Evolutionary conservation across 2,797 vertebrate genomes (phyloP).

Genomic region (Mus caroli): DNA sequence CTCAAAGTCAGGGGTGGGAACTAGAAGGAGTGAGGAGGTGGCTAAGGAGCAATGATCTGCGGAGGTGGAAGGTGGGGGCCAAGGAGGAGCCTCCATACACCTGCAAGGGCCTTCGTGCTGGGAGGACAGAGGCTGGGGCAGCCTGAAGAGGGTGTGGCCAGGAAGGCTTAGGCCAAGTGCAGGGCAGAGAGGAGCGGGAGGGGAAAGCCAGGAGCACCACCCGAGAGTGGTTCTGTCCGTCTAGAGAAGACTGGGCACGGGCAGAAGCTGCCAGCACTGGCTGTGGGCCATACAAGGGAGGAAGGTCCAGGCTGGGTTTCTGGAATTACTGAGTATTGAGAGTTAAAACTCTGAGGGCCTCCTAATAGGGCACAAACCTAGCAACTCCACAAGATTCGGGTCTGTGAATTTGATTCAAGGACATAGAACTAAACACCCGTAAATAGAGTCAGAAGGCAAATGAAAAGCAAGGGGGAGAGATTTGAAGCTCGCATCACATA

Average conservation of each 20-base stretch:
- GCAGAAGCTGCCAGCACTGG: neutral
- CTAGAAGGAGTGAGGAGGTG: neutral
- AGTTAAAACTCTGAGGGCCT: neutral
- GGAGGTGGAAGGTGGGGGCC: neutral
- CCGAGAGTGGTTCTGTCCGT: neutral
- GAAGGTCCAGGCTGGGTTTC: neutral
- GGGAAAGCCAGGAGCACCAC: neutral
- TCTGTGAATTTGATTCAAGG: neutral
- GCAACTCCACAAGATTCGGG: neutral
- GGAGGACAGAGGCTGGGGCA: neutral
- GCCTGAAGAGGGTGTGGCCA: neutral
- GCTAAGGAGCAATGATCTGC: neutral
- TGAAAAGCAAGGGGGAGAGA: neutral
- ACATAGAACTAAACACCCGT: neutral
- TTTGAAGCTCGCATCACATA: neutral
- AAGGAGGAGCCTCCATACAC: neutral
- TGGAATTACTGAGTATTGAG: neutral
- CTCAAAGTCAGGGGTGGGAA: neutral
- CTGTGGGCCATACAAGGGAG: neutral
- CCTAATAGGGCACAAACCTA: neutral
- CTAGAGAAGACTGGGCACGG: neutral
- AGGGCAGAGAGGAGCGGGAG: too few relatives aligned
- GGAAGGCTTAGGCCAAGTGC: neutral
- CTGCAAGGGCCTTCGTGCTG: neutral
- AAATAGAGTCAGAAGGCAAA: constrained; percentile 17